phyloP scores from a whole-genome alignment of 2,113 vertebrate genomes.

The Aegotheles bennettii region DNA sequence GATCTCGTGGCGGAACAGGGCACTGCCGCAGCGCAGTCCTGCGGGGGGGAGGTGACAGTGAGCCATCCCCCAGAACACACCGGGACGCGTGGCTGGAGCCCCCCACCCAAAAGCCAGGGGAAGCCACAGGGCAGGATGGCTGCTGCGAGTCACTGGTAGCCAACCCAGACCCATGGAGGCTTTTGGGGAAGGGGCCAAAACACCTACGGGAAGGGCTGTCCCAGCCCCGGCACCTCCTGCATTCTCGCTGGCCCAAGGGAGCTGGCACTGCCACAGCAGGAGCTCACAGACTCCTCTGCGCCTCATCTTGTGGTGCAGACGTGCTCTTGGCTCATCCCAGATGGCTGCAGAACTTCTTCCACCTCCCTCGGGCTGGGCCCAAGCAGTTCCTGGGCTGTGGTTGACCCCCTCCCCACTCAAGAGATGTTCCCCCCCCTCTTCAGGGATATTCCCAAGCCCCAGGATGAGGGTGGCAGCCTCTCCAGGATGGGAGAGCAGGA shows the following conservation, averaged over 20 bases:
- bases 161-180: fast-evolving
- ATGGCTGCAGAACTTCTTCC: fast-evolving
- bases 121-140: no score
- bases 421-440: neutral
- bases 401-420: neutral
- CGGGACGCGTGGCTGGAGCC: fast-evolving
- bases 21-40: slow-evolving; percentile 84
- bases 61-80: fast-evolving
- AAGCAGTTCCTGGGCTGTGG: neutral
- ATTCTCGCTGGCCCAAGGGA: fast-evolving
- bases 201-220: neutral
- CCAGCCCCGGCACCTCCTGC: no score
- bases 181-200: neutral
- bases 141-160: fast-evolving
- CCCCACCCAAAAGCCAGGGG: no score
- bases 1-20: slow-evolving; percentile 92
- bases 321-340: fast-evolving
- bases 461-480: neutral
- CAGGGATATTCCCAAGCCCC: neutral
- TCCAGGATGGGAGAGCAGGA: neutral
- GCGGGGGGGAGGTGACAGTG: fast-evolving
- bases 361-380: fast-evolving
- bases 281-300: neutral
- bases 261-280: fast-evolving
- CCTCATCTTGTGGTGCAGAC: fast-evolving